Evolutionary conservation across 2,797 vertebrate genomes (phyloP), one percentile per base, ranked within the genome.

Genomic region (Pangasius krempfi): DNA sequence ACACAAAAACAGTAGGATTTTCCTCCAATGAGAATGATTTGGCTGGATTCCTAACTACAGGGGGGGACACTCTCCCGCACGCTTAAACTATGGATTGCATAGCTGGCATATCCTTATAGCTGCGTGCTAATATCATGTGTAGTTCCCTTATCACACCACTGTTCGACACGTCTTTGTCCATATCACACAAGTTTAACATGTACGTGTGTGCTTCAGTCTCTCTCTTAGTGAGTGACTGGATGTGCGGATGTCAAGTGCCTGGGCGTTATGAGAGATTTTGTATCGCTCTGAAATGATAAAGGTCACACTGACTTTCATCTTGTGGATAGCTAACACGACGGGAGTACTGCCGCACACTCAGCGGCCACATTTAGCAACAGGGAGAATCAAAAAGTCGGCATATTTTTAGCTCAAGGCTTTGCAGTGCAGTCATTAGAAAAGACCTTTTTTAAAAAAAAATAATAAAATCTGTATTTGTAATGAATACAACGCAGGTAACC

Each of bases 221-320:
- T 9, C 37, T 83, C 40, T 18, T n/a, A 47, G 40, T 7, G 20
- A 62, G 8, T 47, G 58, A 64, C 58, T 30, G 78, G 25, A 37
- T 72, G 58, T 84, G 70, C 16, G 47, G 78, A n/a, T 47, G 79
- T 83, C 86, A 60, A 82, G 66, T 82, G 66, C 4, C 52, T 47
- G 52, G 20, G 47, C 22, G 4, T 56, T 33, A 22, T 64, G 79
- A 40, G 25, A 44, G 85, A 33, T 20, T 40, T 18, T 80, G 9
- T 76, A 75, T 68, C 1, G 4, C 16, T 33, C 81, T 66, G 62
- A 84, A 47, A 52, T 37, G 37, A 84, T n/a, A 89, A 91, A 89
- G 88, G 88, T 91, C 90, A 89, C 16, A 1, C 7, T 47, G 70
- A 58, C 83, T 75, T 89, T 89, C 84, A 91, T 82, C 90, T 68